phyloP scores from a whole-genome alignment of 2,113 vertebrate species.

The Megaceryle torquata region DNA sequence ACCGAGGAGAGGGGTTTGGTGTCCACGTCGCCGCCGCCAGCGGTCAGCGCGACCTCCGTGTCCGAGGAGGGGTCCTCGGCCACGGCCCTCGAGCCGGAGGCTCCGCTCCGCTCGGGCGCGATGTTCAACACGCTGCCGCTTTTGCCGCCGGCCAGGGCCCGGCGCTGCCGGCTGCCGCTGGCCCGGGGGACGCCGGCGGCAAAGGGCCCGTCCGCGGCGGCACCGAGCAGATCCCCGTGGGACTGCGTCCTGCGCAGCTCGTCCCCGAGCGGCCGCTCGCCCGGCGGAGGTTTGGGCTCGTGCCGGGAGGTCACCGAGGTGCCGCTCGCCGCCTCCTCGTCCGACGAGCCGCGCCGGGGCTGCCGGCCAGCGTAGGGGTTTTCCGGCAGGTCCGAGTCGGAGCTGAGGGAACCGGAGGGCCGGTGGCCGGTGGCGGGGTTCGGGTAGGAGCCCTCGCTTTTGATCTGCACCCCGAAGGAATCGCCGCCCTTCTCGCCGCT shows the following conservation, averaged over 20 bases:
- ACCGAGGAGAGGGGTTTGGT: slow-evolving; percentile 80
- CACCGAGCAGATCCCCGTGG: slow-evolving; percentile 81
- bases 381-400: slow-evolving; percentile 64
- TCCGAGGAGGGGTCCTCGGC: not conserved
- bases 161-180: slow-evolving; percentile 55
- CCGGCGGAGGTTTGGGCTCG: not conserved
- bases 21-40: slow-evolving; percentile 69
- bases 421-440: not conserved
- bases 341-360: not conserved
- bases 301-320: rapidly evolving
- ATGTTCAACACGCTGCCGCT: slow-evolving; percentile 45
- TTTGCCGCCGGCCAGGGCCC: slow-evolving; percentile 27
- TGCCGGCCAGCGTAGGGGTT: slow-evolving; percentile 36
- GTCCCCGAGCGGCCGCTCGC: not conserved
- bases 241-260: slow-evolving; percentile 83
- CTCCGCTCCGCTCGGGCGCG: not conserved
- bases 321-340: slow-evolving; percentile 64
- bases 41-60: not conserved
- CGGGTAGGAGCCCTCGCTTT: slow-evolving; percentile 30
- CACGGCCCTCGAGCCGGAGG: rapidly evolving
- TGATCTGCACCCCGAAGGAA: slow-evolving; percentile 87
- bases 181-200: not conserved
- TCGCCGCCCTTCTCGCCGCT: slow-evolving; percentile 89
- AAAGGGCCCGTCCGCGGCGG: not conserved
- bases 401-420: slow-evolving; percentile 7